phyloP scores from a whole-genome alignment of 1,140 invertebrate genomes.

The Mylabris phalerata region DNA sequence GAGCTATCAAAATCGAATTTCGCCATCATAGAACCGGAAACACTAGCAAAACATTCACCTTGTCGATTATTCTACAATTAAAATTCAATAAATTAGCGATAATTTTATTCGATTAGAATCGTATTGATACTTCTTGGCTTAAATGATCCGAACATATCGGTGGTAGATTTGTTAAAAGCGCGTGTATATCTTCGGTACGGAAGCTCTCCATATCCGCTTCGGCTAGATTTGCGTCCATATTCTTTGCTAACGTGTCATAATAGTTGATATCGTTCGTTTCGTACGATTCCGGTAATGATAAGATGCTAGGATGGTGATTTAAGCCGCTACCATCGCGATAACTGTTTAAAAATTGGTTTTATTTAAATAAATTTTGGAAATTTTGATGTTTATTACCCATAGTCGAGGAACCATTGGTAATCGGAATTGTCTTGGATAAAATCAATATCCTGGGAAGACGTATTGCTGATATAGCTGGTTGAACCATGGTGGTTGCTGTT shows the following conservation, averaged over 20 bases:
- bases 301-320: slow-evolving; percentile 65
- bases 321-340: slow-evolving; percentile 71
- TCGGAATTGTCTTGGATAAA: slow-evolving; percentile 84
- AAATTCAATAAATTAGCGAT: not conserved
- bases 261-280: slow-evolving; percentile 65
- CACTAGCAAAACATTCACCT: slow-evolving; percentile 75
- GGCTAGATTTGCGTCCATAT: slow-evolving; percentile 86
- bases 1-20: slow-evolving; percentile 72
- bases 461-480: slow-evolving; percentile 37
- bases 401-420: slow-evolving; percentile 84
- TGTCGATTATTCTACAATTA: slow-evolving; percentile 46
- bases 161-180: slow-evolving; percentile 69
- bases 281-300: slow-evolving; percentile 73
- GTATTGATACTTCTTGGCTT: slow-evolving; percentile 40
- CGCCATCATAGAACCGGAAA: slow-evolving; percentile 72
- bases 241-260: slow-evolving; percentile 79
- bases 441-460: slow-evolving; percentile 50
- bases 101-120: not conserved
- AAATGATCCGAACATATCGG: slow-evolving; percentile 54
- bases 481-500: slow-evolving; percentile 41
- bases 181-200: slow-evolving; percentile 83
- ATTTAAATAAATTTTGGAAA: not conserved
- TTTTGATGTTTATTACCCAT: slow-evolving; percentile 54
- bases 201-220: slow-evolving; percentile 94
- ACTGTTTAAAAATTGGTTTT: slow-evolving; percentile 21